Conservation (phyloP, 2,113 vertebrate genomes). For the Chunga burmeisteri region DNA sequence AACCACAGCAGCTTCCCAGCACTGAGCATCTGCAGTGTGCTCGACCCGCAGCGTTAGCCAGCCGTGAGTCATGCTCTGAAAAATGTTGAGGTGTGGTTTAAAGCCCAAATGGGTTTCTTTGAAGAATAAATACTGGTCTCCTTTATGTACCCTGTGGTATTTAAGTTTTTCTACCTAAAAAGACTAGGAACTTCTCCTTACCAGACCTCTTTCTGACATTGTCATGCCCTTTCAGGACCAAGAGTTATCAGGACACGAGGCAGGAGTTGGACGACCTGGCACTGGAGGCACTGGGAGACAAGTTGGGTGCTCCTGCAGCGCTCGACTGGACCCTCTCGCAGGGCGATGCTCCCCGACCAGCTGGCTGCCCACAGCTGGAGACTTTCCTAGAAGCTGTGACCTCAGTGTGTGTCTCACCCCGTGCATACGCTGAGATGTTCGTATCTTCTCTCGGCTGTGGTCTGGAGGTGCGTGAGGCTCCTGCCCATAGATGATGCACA, state of each 20-base stretch:
- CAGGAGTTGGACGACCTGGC: background rate
- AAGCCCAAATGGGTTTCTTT: background rate
- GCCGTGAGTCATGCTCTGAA: background rate
- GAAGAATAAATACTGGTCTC: background rate
- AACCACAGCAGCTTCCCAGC: background rate
- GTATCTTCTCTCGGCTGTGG: background rate
- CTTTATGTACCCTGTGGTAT: background rate
- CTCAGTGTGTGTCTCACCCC: background rate
- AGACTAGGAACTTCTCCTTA: background rate
- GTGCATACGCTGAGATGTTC: background rate
- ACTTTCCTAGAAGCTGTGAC: background rate
- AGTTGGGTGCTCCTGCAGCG: background rate
- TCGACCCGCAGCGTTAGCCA: background rate
- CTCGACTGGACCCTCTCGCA: rapidly evolving
- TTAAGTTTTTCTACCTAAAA: background rate
- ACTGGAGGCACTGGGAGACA: rapidly evolving
- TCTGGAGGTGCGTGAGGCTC: background rate
- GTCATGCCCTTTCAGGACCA: background rate
- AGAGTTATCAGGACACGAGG: background rate
- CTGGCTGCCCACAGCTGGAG: background rate
- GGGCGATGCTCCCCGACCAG: rapidly evolving
- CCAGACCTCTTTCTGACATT: background rate
- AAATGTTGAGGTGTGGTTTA: background rate
- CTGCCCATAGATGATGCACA: background rate
- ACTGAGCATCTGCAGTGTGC: background rate